phyloP scores from a whole-genome alignment of 2,797 vertebrate genomes.

The Thaleichthys pacificus region DNA sequence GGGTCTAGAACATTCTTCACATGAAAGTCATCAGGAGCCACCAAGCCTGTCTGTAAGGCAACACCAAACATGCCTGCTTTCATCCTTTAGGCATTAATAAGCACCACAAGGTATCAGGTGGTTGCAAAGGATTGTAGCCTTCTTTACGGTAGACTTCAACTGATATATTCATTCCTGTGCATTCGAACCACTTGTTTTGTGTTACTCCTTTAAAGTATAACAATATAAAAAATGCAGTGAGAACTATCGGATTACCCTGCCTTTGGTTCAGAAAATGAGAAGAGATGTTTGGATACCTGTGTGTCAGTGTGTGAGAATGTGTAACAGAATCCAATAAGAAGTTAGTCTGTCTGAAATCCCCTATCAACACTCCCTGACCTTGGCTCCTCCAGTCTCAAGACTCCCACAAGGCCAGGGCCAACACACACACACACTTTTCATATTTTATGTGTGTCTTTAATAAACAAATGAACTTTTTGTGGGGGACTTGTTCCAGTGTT shows the following conservation, averaged over 20 bases:
- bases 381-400: constrained; percentile 39
- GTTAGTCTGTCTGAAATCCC: constrained; percentile 9
- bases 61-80: constrained; percentile 36
- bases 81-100: background rate
- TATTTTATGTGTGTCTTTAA: background rate
- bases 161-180: background rate
- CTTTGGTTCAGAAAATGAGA: constrained; percentile 6
- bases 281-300: background rate
- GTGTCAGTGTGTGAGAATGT: background rate
- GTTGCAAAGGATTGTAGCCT: background rate
- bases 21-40: constrained; percentile 55
- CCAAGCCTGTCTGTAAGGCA: constrained; percentile 52
- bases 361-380: constrained; percentile 45
- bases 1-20: constrained; percentile 56
- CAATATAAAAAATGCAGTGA: constrained; percentile 29
- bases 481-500: constrained; percentile 10
- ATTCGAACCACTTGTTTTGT: constrained; percentile 9
- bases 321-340: constrained; percentile 1
- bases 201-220: constrained; percentile 19
- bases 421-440: constrained; percentile 13
- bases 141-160: background rate
- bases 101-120: constrained; percentile 1
- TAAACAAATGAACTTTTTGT: background rate
- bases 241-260: constrained; percentile 19
- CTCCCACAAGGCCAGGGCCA: background rate